These are phyloP conservation scores for Tapirus indicus DNA, from an alignment of 2,797 vertebrate genomes.

Conservation along the genomic window DNA sequence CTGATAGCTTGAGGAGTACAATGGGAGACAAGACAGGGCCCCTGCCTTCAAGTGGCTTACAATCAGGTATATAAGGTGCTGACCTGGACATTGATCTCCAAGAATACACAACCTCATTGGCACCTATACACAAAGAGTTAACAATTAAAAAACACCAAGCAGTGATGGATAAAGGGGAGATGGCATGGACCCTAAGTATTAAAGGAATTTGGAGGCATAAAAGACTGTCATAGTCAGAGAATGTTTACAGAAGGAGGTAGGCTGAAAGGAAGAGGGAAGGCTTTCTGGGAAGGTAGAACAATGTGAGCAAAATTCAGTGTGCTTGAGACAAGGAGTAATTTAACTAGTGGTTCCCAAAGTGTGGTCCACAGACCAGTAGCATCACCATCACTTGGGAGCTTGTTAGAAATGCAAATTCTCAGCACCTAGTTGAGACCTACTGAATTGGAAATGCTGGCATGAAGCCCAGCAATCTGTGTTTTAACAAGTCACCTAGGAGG, in stretches of 20 bases:
- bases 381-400: neutral
- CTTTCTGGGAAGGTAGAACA: constrained; percentile 2
- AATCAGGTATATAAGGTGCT: neutral
- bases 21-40: neutral
- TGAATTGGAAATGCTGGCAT: neutral
- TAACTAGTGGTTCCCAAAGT: neutral
- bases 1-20: neutral
- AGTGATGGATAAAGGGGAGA: neutral
- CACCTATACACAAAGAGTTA: neutral
- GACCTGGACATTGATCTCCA: neutral
- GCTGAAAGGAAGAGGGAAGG: neutral
- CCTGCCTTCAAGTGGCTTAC: neutral
- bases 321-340: neutral
- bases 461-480: neutral
- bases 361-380: neutral
- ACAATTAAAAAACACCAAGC: neutral
- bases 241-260: neutral
- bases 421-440: neutral
- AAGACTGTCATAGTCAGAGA: neutral
- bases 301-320: neutral
- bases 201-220: neutral
- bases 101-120: neutral
- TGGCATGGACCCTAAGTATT: neutral
- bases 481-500: neutral
- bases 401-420: constrained; percentile 17